Evolutionary conservation across 2,113 vertebrate genomes (phyloP).

Genomic region (Pachyramphus minor): DNA sequence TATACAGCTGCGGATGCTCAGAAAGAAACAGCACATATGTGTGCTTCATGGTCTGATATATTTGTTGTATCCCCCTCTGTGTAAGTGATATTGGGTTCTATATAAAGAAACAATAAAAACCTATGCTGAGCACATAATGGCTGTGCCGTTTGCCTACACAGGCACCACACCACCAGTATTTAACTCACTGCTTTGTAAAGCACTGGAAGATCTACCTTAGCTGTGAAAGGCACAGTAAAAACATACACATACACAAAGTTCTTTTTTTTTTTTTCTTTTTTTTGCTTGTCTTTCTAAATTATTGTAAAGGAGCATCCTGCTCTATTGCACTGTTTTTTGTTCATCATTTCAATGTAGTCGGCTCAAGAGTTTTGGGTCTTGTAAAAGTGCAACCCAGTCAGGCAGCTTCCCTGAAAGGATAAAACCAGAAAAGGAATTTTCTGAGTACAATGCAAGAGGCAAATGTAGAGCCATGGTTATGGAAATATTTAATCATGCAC

Average conservation of each 20-base stretch:
- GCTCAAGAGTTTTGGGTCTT: slow-evolving; percentile 22
- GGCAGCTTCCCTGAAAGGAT: not conserved
- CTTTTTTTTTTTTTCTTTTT: not conserved
- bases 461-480: not conserved
- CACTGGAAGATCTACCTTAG: not conserved
- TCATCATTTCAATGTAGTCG: not conserved
- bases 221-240: not conserved
- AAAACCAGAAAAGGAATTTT: slow-evolving; percentile 21
- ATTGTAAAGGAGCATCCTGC: not conserved
- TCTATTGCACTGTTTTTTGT: not conserved
- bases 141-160: not conserved
- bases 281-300: not conserved
- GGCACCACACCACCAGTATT: not conserved
- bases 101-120: slow-evolving; percentile 25
- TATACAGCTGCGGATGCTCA: slow-evolving; percentile 46
- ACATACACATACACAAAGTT: not conserved
- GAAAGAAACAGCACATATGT: slow-evolving; percentile 37
- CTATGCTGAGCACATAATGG: slow-evolving; percentile 18
- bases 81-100: slow-evolving; percentile 42
- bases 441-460: not conserved
- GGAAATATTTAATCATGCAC: slow-evolving; percentile 17
- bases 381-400: not conserved
- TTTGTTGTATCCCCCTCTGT: slow-evolving; percentile 27
- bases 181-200: not conserved
- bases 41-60: slow-evolving; percentile 34